Evolutionary conservation across 2,113 vertebrate species (phyloP), one percentile per base, ranked within the genome.

Genomic region (Protomyctophum bolini): DNA sequence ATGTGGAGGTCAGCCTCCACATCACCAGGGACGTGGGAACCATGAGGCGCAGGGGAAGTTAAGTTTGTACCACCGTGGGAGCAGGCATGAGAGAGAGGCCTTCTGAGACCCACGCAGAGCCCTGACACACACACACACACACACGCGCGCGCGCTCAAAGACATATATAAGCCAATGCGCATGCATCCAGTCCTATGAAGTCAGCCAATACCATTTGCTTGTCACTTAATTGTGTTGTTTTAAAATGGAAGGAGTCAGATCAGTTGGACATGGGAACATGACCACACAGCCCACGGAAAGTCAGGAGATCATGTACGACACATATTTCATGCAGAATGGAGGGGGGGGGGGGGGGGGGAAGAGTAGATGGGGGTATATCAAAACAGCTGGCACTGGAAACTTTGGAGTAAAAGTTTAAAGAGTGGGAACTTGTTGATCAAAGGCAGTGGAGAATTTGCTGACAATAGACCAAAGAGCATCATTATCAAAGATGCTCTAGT

Each of bases 21-120:
- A n/a, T n/a, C n/a, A n/a, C n/a, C n/a, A 57, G 68, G 70, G 72
- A 88, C 85, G 78, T 91, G 90, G 88, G 90, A 90, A 91, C 33
- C 33, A 88, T n/a, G 77, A 86, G 87, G 89, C 83, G 81, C 82
- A 84, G 86, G 87, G 80, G 88, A 84, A 60, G 73, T 84, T 72
- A 85, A 58, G 71, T 84, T 70, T 64, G 55, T 77, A 78, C 77
- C 81, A 82, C 51, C 75, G 85, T 83, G 82, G 80, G 87, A 88
- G 72, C 83, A 80, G 66, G 70, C 77, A 77, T 73, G 71, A 88
- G 88, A 80, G 86, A 88, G 81, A 69, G 75, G 74, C 64, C 75
- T 64, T 51, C 79, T 72, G 76, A 82, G 84, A 81, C 58, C 7
- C 62, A 21, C 48, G 21, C 49, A 50, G 6, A 50, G 10, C 51